These are phyloP conservation scores for Campylomormyrus numenius DNA, from an alignment of 2,113 vertebrate species.

Conservation along the genomic window DNA sequence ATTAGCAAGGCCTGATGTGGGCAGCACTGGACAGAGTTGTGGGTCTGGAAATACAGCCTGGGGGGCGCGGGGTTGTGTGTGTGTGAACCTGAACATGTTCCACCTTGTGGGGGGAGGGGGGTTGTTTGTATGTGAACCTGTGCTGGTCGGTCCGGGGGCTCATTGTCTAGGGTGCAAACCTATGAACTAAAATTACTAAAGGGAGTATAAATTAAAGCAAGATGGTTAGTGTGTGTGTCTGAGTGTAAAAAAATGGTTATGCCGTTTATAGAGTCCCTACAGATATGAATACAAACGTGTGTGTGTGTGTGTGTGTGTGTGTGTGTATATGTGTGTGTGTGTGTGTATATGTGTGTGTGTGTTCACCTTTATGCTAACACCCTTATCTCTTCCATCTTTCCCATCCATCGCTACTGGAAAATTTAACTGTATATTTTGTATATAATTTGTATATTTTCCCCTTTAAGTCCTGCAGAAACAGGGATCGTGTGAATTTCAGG, in stretches of 20 bases:
- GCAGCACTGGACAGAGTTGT: not conserved
- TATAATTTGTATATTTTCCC: conserved; percentile 20
- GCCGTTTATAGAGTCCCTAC: no score
- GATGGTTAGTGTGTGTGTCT: not conserved
- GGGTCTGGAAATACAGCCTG: not conserved
- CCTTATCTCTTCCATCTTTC: conserved; percentile 19
- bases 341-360: not conserved
- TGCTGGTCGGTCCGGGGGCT: no score
- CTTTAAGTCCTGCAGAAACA: conserved; percentile 36
- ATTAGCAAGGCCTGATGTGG: not conserved
- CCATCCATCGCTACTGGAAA: conserved; percentile 35
- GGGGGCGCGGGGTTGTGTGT: not conserved
- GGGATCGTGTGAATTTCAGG: conserved; percentile 43
- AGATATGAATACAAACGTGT: no score
- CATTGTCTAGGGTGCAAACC: not conserved
- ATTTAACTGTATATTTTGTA: no score
- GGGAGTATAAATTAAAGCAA: not conserved
- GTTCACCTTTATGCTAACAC: not conserved
- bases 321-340: not conserved
- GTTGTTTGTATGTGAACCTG: not conserved
- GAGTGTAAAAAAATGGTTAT: not conserved
- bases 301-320: no score
- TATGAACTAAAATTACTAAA: not conserved
- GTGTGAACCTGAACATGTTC: not conserved
- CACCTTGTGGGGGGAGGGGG: not conserved